Base-by-base conservation (phyloP, 2,797 vertebrate genomes). In the Helarctos malayanus region DNA sequence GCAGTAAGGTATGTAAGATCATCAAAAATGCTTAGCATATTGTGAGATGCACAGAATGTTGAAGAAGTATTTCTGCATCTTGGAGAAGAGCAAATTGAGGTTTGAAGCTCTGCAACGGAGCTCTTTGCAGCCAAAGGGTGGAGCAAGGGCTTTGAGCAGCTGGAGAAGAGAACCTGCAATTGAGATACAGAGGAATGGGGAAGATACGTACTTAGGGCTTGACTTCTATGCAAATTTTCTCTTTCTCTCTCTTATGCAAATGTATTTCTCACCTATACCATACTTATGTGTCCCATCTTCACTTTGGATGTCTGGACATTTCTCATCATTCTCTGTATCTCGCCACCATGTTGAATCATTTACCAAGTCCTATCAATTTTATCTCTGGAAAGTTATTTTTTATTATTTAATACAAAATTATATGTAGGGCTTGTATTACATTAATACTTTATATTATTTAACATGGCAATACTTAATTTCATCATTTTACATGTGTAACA, bases 381-480 rank as follows among this genome's bases (percentile, higher is more conserved):
- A 56, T 61, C 65, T 85, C 38, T 23, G 45, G 7, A 94, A 49
- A 80, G 21, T 57, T 47, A 27, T 4, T 27, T 90, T 76, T 71
- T 68, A 75, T 57, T n/a, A 35, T 49, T 86, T 89, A 82, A 29
- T 75, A 23, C 4, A 59, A 57, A 89, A 49, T 73, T 75, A n/a
- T 19, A 68, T 59, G 18, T 76, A 65, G 82, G 56, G 18, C 3
- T 35, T 27, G n/a, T 52, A 16, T 63, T 47, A 56, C 5, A 65
- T 41, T 61, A 32, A n/a, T 23, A 59, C 86, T 63, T 79, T 45
- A 38, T 65, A 21, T 90, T 82, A 80, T 61, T 79, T 91, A 80
- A 41, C 4, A 47, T 12, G 35, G 5, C 27, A 0, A 61, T 63
- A 23, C 4, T 89, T 38, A 63, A 79, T 87, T 92, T 65, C 47